A percentile compares a stretch with the other conserved stretches of the same genome.
Evolutionary conservation across 2,888 invertebrate genomes (phyloP).

Genomic region (Xanthia icteritia): DNA sequence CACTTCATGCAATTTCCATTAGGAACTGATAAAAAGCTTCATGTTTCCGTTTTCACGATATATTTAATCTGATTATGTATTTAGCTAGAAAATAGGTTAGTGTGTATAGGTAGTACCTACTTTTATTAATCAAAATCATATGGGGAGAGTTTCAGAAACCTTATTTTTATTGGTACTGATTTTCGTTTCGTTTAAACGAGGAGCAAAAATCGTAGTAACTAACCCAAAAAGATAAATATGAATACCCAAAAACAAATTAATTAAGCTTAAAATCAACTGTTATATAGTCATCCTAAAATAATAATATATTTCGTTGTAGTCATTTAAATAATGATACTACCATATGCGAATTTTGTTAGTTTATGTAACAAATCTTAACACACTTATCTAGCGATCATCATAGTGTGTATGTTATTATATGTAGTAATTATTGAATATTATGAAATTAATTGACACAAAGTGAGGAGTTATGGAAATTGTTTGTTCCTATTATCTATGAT

Average conservation of each 20-base stretch:
- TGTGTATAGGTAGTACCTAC: neutral
- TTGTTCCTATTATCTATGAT: neutral
- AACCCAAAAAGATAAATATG: neutral
- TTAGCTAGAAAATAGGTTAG: conserved; percentile 33
- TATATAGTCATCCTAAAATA: neutral
- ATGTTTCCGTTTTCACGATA: conserved; percentile 31
- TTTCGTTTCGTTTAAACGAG: neutral
- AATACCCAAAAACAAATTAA: neutral
- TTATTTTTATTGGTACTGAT: neutral
- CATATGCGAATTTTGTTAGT: neutral
- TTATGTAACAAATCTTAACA: conserved; percentile 52
- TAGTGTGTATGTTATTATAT: conserved; percentile 11
- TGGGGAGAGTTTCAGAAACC: too few relatives aligned
- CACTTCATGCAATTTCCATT: conserved; percentile 35
- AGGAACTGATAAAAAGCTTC: conserved; percentile 29
- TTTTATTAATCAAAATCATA: neutral
- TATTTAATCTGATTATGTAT: neutral
- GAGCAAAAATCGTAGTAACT: neutral
- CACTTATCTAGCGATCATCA: conserved; percentile 20
- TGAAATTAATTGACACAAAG: conserved; percentile 24
- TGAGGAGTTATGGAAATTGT: conserved; percentile 10
- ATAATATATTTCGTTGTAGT: neutral
- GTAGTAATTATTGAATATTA: conserved; percentile 6
- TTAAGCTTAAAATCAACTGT: neutral
- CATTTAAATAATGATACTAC: conserved; percentile 17